Base-by-base conservation (phyloP, 2,113 vertebrate species). In the western clawed frog (Xenopus tropicalis) region DNA sequence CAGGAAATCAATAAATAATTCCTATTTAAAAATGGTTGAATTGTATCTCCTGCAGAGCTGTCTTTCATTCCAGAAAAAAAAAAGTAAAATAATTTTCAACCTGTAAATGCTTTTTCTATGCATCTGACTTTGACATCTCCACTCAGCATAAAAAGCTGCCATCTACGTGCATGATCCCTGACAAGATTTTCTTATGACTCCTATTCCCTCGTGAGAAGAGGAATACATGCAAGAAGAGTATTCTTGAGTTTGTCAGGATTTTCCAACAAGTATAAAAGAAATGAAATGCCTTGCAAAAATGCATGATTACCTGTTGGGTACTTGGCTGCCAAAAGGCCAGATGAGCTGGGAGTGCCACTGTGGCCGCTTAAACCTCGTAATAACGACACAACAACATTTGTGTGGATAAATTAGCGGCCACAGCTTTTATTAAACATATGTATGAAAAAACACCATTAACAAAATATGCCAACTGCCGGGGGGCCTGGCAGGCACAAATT, bases 1-100 rank as follows among this genome's bases (percentile, higher is more conserved):
- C 80, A 81, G 61, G 72, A 81, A 81, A 81, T 81, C 78, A 79
- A 81, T 81, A 78, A 64, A 72, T 77, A 73, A 81, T 79, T 78
- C 78, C 76, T 46, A 61, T 78, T 70, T 72, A 61, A 77, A 76
- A 68, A 70, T 72, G 76, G 69, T 56, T 24, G 76, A 23, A 66
- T 56, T 61, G 64, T 24, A 59, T 59, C 57, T 59, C 57, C 46
- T 9, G 22, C n/a, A 11, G 68, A 66, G 59, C 69, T 78, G 65
- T 72, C 71, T 17, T 29, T 58, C 56, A 54, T 17, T 54, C 9
- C 19, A 54, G 17, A 54, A 54, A 48, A 48, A 37, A 37, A 48
- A 48, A 54, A 23, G 21, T 24, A 21, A 23, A 2, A 59, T 23
- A 59, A 59, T 23, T 7, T 3, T 59, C 22, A 24, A 23, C 57